phyloP scores from a whole-genome alignment of 1,140 invertebrate genomes.

The Drosophila mojavensis region DNA sequence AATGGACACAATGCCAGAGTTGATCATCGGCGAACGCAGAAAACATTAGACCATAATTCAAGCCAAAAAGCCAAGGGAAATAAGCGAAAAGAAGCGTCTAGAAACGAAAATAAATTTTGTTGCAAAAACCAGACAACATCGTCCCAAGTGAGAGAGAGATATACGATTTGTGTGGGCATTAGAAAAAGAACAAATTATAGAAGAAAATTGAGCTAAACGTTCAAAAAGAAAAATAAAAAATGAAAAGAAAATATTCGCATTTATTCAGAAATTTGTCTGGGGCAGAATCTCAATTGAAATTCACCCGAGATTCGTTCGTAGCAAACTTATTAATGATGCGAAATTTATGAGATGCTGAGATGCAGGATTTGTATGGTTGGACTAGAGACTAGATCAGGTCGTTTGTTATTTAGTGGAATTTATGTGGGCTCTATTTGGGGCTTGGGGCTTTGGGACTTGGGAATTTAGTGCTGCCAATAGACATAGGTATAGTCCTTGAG shows the following conservation, averaged over 20 bases:
- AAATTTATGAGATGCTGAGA: not conserved
- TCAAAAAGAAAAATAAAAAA: slow-evolving; percentile 55
- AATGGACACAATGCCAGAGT: slow-evolving; percentile 45
- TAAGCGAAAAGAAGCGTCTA: slow-evolving; percentile 23
- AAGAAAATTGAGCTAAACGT: slow-evolving; percentile 45
- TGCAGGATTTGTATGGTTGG: not conserved
- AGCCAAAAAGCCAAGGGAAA: slow-evolving; percentile 45
- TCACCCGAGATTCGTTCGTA: slow-evolving; percentile 1
- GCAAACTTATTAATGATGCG: slow-evolving; percentile 20
- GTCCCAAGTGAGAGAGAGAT: not conserved
- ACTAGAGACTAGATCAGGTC: not conserved
- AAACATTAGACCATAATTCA: slow-evolving; percentile 18
- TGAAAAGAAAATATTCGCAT: slow-evolving; percentile 63
- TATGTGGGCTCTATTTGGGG: not conserved
- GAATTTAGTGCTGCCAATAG: slow-evolving; percentile 69
- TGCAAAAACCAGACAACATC: slow-evolving; percentile 37
- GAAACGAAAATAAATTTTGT: slow-evolving; percentile 66
- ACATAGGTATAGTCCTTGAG: slow-evolving; percentile 79
- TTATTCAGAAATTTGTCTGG: slow-evolving; percentile 64
- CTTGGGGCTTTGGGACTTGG: not conserved
- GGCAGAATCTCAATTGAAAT: slow-evolving; percentile 7
- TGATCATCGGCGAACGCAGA: slow-evolving; percentile 5
- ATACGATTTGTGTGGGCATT: slow-evolving; percentile 19
- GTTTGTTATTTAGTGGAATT: not conserved
- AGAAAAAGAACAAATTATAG: slow-evolving; percentile 7